Evolutionary conservation across 2,797 vertebrate genomes (phyloP).

Genomic region (Sternotherus odoratus): DNA sequence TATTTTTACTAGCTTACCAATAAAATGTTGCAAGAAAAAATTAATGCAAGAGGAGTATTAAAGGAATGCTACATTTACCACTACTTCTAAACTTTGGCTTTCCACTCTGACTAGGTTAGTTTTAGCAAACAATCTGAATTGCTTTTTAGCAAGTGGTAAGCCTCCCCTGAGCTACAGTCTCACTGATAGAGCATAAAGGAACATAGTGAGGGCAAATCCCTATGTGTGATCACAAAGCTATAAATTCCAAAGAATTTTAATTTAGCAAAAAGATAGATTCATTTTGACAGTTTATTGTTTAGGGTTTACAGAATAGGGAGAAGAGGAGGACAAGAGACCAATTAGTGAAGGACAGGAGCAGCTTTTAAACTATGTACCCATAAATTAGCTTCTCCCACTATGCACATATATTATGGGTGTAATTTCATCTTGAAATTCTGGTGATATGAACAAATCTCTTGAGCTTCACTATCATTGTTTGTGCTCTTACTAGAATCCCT

Average conservation of each 20-base stretch:
- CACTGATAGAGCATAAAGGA: neutral
- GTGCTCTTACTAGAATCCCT: neutral
- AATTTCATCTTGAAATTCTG: neutral
- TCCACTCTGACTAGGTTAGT: neutral
- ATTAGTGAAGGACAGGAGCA: neutral
- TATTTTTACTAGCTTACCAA: neutral
- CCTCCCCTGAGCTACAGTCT: neutral
- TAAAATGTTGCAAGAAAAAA: neutral
- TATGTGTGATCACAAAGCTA: neutral
- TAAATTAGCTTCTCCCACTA: neutral
- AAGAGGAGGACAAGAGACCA: conserved; percentile 5
- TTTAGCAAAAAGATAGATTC: neutral
- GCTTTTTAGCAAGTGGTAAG: neutral
- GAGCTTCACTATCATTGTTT: neutral
- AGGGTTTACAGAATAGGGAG: neutral
- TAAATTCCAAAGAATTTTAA: conserved; percentile 8
- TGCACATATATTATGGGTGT: neutral
- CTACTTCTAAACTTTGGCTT: neutral
- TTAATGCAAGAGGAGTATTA: neutral
- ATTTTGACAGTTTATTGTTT: neutral
- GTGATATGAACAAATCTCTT: neutral
- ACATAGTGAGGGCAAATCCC: neutral
- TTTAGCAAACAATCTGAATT: neutral
- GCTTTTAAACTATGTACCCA: neutral
- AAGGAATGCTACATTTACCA: neutral